phyloP scores from a whole-genome alignment of 2,113 vertebrate genomes.

The Butastur rufipennis region DNA sequence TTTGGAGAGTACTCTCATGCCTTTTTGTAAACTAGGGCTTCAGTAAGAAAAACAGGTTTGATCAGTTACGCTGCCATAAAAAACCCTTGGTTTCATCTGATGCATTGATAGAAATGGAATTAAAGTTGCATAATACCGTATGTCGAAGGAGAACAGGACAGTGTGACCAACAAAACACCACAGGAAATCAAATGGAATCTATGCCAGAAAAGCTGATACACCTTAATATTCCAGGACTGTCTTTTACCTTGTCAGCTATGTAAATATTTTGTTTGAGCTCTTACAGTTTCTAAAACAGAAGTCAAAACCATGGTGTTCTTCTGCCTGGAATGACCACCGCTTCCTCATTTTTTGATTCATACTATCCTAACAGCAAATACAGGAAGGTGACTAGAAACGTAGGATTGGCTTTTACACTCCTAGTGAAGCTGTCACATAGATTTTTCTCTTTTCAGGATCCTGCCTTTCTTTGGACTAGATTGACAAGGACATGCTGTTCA shows the following conservation, averaged over 20 bases:
- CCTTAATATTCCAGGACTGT: background rate
- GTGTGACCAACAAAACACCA: background rate
- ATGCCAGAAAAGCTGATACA: background rate
- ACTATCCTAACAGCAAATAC: background rate
- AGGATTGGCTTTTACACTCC: background rate
- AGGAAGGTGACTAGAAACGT: background rate
- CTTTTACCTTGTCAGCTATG: background rate
- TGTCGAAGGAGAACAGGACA: background rate
- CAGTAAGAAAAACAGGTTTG: background rate
- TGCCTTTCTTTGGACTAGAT: background rate
- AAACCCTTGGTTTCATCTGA: background rate
- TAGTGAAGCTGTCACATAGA: background rate
- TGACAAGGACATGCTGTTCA: background rate
- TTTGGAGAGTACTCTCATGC: background rate
- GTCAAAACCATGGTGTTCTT: background rate
- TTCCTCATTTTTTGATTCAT: background rate
- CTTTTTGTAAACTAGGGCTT: background rate
- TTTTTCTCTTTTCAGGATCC: background rate
- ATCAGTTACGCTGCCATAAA: background rate
- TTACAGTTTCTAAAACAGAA: background rate
- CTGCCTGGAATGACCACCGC: background rate
- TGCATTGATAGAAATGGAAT: background rate
- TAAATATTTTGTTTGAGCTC: background rate
- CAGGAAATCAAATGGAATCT: background rate
- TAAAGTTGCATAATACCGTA: background rate